Evolutionary conservation across 2,888 invertebrate genomes (phyloP).

Genomic region (Microctonus hyperodae): DNA sequence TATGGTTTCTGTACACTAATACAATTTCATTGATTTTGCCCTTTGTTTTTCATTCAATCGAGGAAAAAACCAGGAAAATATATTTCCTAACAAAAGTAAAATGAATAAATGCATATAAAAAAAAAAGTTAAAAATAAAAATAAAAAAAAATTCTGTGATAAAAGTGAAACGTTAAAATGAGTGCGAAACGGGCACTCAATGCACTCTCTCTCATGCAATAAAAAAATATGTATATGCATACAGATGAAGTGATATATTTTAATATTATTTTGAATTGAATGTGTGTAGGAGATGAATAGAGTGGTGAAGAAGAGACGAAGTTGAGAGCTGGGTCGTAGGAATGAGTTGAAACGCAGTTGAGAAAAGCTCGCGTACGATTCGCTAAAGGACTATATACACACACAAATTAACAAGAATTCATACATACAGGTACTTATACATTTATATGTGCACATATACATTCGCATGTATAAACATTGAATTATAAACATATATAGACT

Average conservation of each 20-base stretch:
- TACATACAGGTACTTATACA: background rate
- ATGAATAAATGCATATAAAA: conserved; percentile 1
- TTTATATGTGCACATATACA: background rate
- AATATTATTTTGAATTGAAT: background rate
- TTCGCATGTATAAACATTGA: no score
- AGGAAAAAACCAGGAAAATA: background rate
- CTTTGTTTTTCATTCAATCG: background rate
- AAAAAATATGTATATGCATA: conserved; percentile 10
- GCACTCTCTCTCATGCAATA: conserved; percentile 4
- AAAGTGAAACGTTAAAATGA: conserved; percentile 14
- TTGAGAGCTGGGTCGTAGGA: background rate
- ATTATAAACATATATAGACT: no score
- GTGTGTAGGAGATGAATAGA: background rate
- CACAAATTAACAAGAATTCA: background rate
- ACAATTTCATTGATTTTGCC: background rate
- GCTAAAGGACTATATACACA: background rate
- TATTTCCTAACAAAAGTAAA: background rate
- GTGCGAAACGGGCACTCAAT: conserved; percentile 18
- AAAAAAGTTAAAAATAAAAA: background rate
- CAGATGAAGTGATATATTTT: conserved; percentile 10
- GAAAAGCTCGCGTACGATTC: background rate
- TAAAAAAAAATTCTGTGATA: background rate
- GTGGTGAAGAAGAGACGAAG: background rate
- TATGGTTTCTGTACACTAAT: background rate
- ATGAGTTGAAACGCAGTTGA: background rate